Evolutionary conservation across 2,113 vertebrate genomes (phyloP).

Genomic region (Lycocorax pyrrhopterus): DNA sequence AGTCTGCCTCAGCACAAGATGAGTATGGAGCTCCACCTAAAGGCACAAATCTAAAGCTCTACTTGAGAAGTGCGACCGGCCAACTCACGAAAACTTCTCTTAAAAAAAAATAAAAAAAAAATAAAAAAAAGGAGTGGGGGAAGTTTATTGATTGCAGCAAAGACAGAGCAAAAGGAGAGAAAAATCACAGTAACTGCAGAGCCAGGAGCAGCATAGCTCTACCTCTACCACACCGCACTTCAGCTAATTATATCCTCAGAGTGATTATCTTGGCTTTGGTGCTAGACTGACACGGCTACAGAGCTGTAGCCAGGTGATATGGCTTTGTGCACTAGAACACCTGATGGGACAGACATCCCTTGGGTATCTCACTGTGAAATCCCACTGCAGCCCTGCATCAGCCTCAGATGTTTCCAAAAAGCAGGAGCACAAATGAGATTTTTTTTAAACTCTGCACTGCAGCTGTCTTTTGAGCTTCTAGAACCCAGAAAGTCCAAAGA

Average conservation of each 20-base stretch:
- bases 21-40: slow-evolving; percentile 57
- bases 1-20: neutral
- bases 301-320: fast-evolving
- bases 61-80: neutral
- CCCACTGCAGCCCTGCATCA: neutral
- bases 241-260: neutral
- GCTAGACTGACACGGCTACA: fast-evolving
- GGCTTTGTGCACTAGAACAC: neutral
- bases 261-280: neutral
- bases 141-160: neutral
- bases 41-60: neutral
- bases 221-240: neutral
- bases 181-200: neutral
- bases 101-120: neutral
- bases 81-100: neutral
- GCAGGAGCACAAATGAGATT: neutral
- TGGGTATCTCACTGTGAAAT: neutral
- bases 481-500: neutral
- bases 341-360: too few species aligned
- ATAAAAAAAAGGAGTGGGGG: fast-evolving
- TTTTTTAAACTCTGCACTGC: neutral
- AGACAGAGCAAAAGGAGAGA: neutral
- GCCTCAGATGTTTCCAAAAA: neutral
- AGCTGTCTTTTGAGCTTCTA: neutral
- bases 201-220: neutral